Percentiles rank a stretch among this genome's conserved stretches.
Evolutionary conservation across 2,888 invertebrate species (phyloP).

Genomic region (Pachliopta kotzebuea): DNA sequence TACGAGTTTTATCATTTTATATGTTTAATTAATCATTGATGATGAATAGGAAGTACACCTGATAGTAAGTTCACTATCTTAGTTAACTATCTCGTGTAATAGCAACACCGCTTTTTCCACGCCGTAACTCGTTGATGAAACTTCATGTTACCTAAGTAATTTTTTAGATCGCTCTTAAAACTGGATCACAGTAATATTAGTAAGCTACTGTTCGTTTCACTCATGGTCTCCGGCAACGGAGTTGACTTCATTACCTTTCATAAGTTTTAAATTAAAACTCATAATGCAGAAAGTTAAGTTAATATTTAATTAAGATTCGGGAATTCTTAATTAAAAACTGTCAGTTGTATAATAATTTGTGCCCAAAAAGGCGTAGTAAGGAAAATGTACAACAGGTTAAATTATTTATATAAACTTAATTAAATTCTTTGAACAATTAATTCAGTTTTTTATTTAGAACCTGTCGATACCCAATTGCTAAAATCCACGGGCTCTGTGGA

Average conservation of each 20-base stretch:
- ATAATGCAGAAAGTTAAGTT: background rate
- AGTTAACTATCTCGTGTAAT: too few relatives aligned
- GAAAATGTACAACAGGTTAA: background rate
- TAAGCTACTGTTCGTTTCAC: too few relatives aligned
- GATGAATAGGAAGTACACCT: too few relatives aligned
- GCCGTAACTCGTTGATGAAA: too few relatives aligned
- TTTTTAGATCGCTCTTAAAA: too few relatives aligned
- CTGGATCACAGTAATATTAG: too few relatives aligned
- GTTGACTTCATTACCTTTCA: background rate
- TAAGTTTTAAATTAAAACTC: background rate
- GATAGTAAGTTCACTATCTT: too few relatives aligned
- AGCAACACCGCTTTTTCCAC: too few relatives aligned
- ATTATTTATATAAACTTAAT: background rate
- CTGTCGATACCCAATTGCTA: slow-evolving; percentile 5
- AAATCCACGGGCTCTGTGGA: slow-evolving; percentile 5
- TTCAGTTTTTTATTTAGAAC: background rate
- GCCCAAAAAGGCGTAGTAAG: background rate
- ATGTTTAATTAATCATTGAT: too few relatives aligned
- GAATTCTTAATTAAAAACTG: background rate
- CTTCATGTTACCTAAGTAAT: too few relatives aligned
- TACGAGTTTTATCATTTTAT: too few relatives aligned
- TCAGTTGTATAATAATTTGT: background rate
- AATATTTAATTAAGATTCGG: background rate
- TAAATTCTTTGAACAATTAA: background rate
- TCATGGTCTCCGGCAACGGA: background rate